A percentile compares a stretch with the other conserved stretches of the same genome.
Evolutionary conservation across 2,113 vertebrate genomes (phyloP).

Genomic region (Ardeotis arabs): DNA sequence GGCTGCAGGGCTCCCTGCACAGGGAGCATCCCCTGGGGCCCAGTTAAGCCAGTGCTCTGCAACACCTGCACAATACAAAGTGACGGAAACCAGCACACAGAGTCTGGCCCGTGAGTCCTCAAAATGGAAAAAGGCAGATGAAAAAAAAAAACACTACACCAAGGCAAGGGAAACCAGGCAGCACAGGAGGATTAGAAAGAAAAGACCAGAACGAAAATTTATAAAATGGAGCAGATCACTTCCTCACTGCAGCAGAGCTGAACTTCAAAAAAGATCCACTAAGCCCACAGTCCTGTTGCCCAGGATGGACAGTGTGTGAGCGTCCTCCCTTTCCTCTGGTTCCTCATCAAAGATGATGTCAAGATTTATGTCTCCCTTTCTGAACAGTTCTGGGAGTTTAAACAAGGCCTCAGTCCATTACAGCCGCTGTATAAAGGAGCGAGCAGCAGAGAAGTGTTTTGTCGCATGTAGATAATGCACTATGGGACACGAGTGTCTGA

Average conservation of each 20-base stretch:
- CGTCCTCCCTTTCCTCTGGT: not conserved
- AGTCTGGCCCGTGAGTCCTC: not conserved
- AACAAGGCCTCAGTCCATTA: not conserved
- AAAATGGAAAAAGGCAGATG: constrained; percentile 47
- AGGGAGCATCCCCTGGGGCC: not conserved
- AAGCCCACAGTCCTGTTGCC: not conserved
- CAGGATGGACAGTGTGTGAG: not conserved
- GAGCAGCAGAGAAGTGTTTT: not conserved
- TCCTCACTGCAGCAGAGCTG: constrained; percentile 16
- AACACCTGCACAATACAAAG: constrained; percentile 57
- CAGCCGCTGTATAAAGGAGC: not conserved
- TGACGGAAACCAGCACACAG: constrained; percentile 22
- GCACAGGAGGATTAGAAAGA: constrained; percentile 31
- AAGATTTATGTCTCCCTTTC: not conserved
- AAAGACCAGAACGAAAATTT: constrained; percentile 18
- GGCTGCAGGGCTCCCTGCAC: not conserved
- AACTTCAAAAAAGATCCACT: constrained; percentile 37
- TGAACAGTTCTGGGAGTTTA: not conserved
- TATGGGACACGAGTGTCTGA: rapidly evolving
- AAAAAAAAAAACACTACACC: not conserved
- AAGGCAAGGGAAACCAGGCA: constrained; percentile 30
- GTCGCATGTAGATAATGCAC: not conserved
- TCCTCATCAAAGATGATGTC: not conserved
- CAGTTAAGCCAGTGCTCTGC: not conserved
- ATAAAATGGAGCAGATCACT: constrained; percentile 50